Evolutionary conservation across 1,140 invertebrate species (phyloP).

Genomic region (Drosophila burlai): DNA sequence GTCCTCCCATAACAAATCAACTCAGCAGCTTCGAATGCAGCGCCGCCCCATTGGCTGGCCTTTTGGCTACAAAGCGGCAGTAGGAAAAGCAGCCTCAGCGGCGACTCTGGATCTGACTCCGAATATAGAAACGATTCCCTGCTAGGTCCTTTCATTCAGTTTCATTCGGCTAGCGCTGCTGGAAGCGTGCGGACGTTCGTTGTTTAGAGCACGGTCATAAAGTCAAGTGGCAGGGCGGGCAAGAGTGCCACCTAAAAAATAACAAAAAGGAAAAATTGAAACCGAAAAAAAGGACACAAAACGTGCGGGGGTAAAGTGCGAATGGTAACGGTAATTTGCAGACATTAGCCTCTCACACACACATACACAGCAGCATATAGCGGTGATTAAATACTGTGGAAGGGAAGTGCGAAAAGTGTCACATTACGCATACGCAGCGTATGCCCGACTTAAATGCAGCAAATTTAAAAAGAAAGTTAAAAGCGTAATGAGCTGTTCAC

Average conservation of each 20-base stretch:
- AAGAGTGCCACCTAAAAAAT: constrained; percentile 50
- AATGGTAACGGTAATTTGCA: constrained; percentile 76
- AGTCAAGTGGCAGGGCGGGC: constrained; percentile 49
- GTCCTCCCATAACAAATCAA: constrained; percentile 22
- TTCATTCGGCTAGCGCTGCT: constrained; percentile 74
- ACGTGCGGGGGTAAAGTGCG: constrained; percentile 42
- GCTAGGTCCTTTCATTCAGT: constrained; percentile 72
- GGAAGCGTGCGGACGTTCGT: constrained; percentile 73
- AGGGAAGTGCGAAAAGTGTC: constrained; percentile 48
- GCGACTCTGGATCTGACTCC: constrained; percentile 58
- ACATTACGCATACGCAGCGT: constrained; percentile 75
- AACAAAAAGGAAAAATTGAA: constrained; percentile 41
- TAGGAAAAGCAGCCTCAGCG: constrained; percentile 50
- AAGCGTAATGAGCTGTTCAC: constrained; percentile 52
- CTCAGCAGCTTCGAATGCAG: constrained; percentile 26
- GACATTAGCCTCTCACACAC: constrained; percentile 63
- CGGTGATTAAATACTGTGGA: constrained; percentile 63
- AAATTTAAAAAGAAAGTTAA: constrained; percentile 58
- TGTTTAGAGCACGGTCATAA: constrained; percentile 60
- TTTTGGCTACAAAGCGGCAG: constrained; percentile 47
- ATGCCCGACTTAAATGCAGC: constrained; percentile 43
- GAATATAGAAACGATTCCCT: constrained; percentile 32
- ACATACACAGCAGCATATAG: constrained; percentile 11
- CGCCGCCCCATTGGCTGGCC: constrained; percentile 40
- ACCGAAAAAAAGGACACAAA: constrained; percentile 24